These are phyloP conservation scores for Agelas oroides DNA, from an alignment of 37 sponge, comb jelly and placozoan genomes.

Conservation along the genomic window DNA sequence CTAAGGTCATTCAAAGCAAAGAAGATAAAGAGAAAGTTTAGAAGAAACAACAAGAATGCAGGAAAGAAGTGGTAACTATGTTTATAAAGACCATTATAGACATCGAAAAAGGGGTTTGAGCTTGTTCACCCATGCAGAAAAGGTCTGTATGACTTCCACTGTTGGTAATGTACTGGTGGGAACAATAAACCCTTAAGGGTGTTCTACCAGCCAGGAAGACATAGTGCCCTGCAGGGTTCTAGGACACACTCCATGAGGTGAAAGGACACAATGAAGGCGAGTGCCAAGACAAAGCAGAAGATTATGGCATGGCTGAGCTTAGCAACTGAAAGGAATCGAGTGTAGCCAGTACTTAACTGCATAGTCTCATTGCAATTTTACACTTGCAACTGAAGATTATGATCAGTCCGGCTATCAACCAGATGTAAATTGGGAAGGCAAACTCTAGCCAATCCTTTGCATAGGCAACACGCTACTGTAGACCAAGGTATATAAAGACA, in stretches of 20 bases:
- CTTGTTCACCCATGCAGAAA: slow-evolving; percentile 7
- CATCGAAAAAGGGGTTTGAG: slow-evolving; percentile 38
- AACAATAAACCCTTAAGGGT: too few relatives aligned
- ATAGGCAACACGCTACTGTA: slow-evolving; percentile 20
- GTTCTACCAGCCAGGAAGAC: too few relatives aligned
- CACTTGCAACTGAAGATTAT: slow-evolving; percentile 13
- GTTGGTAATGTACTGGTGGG: too few relatives aligned
- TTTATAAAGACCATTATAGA: slow-evolving; percentile 42
- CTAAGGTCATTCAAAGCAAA: not conserved
- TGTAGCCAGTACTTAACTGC: slow-evolving; percentile 42
- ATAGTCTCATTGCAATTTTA: not conserved
- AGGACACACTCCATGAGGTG: too few relatives aligned
- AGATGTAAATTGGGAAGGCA: slow-evolving; percentile 46
- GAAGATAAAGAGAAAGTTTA: slow-evolving; percentile 1
- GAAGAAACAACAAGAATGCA: slow-evolving; percentile 18
- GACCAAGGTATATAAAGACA: not conserved
- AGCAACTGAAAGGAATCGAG: slow-evolving; percentile 21
- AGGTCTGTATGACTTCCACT: slow-evolving; percentile 2
- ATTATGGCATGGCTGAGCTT: slow-evolving; percentile 16
- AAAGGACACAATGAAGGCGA: slow-evolving; percentile 10
- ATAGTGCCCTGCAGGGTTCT: too few relatives aligned
- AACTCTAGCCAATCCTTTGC: slow-evolving; percentile 43
- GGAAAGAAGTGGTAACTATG: slow-evolving; percentile 22
- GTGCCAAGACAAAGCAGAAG: slow-evolving; percentile 21
- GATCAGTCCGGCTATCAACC: slow-evolving; percentile 1